A percentile compares a stretch with the other conserved stretches of the same genome.
Evolutionary conservation across 2,113 vertebrate species (phyloP).

Genomic region (Bos indicus): DNA sequence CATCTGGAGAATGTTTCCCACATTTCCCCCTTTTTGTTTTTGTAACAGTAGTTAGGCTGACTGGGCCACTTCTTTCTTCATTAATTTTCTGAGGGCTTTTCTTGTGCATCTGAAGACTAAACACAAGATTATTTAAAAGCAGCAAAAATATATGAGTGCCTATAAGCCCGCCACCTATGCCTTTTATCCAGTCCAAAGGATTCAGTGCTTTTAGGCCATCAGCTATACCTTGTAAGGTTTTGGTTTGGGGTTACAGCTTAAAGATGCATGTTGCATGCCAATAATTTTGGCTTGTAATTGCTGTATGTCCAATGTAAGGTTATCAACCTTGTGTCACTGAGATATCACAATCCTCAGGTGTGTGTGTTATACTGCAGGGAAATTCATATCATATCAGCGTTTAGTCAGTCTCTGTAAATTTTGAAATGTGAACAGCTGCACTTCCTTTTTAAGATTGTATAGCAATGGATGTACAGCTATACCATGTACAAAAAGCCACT

Average conservation of each 20-base stretch:
- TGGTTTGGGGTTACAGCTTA: not conserved
- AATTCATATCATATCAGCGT: not conserved
- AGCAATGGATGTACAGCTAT: not conserved
- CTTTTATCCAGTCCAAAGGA: not conserved
- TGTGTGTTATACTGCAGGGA: not conserved
- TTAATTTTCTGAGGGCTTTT: not conserved
- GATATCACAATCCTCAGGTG: not conserved
- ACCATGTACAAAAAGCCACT: not conserved
- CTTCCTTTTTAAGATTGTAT: not conserved
- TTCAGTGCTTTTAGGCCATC: not conserved
- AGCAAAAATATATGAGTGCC: not conserved
- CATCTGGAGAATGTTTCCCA: not conserved
- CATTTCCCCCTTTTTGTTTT: not conserved
- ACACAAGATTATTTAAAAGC: not conserved
- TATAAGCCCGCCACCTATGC: not conserved
- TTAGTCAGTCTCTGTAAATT: not conserved
- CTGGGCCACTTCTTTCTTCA: not conserved
- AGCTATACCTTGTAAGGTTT: not conserved
- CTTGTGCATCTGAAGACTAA: not conserved
- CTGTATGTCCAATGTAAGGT: not conserved
- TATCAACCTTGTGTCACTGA: not conserved
- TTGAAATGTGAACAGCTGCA: not conserved
- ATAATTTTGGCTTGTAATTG: not conserved
- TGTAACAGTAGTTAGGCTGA: not conserved
- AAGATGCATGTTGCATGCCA: not conserved